Evolutionary conservation across 1,140 invertebrate species (phyloP), one percentile per base, ranked within the genome.

Genomic region (Micrasema minimum): DNA sequence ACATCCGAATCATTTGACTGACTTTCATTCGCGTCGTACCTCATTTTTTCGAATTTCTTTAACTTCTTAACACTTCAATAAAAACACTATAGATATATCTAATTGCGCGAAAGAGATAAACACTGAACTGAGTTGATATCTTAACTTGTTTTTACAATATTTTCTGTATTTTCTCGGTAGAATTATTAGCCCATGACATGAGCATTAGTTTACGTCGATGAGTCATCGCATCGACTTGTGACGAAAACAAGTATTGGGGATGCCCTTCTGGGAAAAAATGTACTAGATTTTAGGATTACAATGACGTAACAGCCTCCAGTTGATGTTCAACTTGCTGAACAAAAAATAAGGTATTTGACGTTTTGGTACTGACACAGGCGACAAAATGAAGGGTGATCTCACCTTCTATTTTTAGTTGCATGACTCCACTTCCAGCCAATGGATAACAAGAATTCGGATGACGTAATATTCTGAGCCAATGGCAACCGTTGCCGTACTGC

Each of bases 241-340:
- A 69, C 67, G 67, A 69, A 69, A 62, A 31, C 46, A 66, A 26
- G 59, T 31, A 67, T 55, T 41, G 72, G 72, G 72, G 72, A 70
- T 74, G 64, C 72, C 72, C 72, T 74, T 69, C 72, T 74, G 57
- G 26, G 72, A 66, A 69, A n/a, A 69, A 69, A 69, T 26, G 23
- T 48, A 45, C 38, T 31, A 14, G 18, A 20, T 14, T 35, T 14
- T 11, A 69, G 9, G 26, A 16, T 23, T 41, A 59, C 38, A 69
- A 69, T 14, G 67, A 26, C 67, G 45, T 50, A 69, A 62, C n/a
- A n/a, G 67, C 35, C 35, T 37, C 12, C 22, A 16, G 11, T 26
- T 12, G 23, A 7, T 20, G 14, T 20, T 22, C 46, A 20, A 2
- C 23, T 35, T 31, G 38, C 38, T 26, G 6, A n/a, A 50, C 26